phyloP scores from a whole-genome alignment of 2,113 vertebrate species.

The Atrichornis clamosus region DNA sequence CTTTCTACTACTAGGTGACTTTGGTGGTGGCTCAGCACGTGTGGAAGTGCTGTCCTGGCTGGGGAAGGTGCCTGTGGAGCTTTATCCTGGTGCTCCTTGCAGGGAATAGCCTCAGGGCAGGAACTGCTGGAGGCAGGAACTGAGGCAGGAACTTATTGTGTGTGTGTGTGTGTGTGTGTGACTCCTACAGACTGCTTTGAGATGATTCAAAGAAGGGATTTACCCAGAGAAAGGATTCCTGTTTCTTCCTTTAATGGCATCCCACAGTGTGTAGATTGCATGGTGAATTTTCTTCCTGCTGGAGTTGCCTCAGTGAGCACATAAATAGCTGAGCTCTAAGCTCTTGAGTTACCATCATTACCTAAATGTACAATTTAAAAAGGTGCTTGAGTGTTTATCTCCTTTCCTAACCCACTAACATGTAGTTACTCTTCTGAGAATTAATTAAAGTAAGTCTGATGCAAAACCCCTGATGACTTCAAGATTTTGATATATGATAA shows the following conservation, averaged over 20 bases:
- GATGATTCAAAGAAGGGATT: neutral
- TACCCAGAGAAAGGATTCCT: neutral
- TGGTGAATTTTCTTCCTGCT: neutral
- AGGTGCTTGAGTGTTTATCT: neutral
- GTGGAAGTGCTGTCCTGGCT: neutral
- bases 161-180: neutral
- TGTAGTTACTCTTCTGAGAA: neutral
- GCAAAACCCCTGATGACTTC: neutral
- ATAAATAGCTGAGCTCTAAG: neutral
- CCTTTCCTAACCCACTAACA: neutral
- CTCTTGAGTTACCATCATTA: neutral
- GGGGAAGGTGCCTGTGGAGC: accelerated
- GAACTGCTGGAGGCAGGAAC: neutral
- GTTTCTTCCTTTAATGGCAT: neutral
- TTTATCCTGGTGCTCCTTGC: neutral
- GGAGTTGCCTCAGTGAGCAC: neutral
- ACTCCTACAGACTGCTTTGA: neutral
- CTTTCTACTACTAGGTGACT: accelerated
- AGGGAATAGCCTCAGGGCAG: neutral
- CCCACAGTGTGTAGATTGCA: neutral
- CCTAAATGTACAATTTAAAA: neutral
- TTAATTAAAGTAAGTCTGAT: neutral
- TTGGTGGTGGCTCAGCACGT: neutral
- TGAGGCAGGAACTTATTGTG: neutral
- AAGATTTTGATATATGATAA: neutral